Evolutionary conservation across 2,888 invertebrate genomes (phyloP).

Genomic region (Drosophila pseudotakahashii): DNA sequence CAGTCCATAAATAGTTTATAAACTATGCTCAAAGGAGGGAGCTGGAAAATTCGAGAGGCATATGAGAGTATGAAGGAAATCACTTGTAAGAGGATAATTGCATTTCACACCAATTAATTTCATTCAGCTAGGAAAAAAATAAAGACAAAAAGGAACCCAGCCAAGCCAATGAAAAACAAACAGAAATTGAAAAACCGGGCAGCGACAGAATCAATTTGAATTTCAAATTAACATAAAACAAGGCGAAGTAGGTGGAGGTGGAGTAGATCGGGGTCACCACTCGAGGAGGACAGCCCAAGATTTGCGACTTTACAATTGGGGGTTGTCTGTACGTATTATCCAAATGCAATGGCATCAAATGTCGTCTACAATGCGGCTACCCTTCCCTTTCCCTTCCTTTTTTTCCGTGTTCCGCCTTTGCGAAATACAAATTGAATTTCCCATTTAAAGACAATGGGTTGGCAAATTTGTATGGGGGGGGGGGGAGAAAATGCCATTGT

Average conservation of each 20-base stretch:
- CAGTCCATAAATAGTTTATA: slow-evolving; percentile 70
- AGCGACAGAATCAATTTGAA: slow-evolving; percentile 72
- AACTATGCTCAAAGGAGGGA: slow-evolving; percentile 51
- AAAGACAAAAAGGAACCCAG: neutral
- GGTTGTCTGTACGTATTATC: slow-evolving; percentile 22
- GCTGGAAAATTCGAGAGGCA: neutral
- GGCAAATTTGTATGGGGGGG: slow-evolving; percentile 47
- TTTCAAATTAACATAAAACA: slow-evolving; percentile 65
- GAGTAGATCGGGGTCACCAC: slow-evolving; percentile 6
- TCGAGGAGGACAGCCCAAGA: slow-evolving; percentile 36
- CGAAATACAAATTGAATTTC: slow-evolving; percentile 72
- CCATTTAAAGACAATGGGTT: slow-evolving; percentile 70
- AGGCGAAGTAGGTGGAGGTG: neutral
- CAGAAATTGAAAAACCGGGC: slow-evolving; percentile 45
- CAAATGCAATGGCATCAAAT: slow-evolving; percentile 69
- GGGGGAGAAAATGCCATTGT: slow-evolving; percentile 27
- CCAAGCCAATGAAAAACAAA: slow-evolving; percentile 53
- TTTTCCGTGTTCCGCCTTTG: neutral
- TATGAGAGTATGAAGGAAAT: neutral
- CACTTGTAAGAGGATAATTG: slow-evolving; percentile 56
- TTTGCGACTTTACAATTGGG: slow-evolving; percentile 47
- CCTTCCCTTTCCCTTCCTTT: slow-evolving; percentile 15
- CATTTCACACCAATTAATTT: slow-evolving; percentile 74
- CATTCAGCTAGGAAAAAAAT: slow-evolving; percentile 8
- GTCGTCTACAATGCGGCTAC: slow-evolving; percentile 28